Evolutionary conservation across 1,140 invertebrate species (phyloP).

Genomic region (Listronotus bonariensis): DNA sequence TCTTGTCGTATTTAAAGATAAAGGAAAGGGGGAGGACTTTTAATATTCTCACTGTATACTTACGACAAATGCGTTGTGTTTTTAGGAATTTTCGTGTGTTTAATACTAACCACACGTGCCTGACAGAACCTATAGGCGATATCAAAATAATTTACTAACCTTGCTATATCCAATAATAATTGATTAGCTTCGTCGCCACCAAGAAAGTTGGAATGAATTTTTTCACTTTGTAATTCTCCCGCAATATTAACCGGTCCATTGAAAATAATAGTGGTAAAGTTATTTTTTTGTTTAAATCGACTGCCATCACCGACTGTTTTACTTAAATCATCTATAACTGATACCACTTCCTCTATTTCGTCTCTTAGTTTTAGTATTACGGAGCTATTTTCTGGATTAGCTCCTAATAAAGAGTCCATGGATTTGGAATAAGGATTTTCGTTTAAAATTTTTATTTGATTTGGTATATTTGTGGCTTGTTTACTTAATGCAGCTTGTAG

Average conservation of each 20-base stretch:
- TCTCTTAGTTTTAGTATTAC: neutral
- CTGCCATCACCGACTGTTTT: constrained; percentile 43
- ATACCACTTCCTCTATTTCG: constrained; percentile 8
- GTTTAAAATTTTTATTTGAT: neutral
- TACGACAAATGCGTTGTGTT: too few relatives aligned
- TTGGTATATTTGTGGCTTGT: too few relatives aligned
- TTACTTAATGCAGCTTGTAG: neutral
- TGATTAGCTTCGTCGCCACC: constrained; percentile 38
- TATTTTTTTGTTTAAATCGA: neutral
- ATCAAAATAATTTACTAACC: constrained; percentile 26
- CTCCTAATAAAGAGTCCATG: neutral
- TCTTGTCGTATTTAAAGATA: too few relatives aligned
- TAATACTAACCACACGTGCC: too few relatives aligned
- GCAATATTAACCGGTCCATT: constrained; percentile 47
- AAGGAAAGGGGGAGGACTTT: too few relatives aligned
- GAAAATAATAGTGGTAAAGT: constrained; percentile 43
- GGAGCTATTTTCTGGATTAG: neutral
- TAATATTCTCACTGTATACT: too few relatives aligned
- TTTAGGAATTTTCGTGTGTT: too few relatives aligned
- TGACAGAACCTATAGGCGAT: too few relatives aligned
- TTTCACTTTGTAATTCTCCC: constrained; percentile 38
- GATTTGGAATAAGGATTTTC: neutral
- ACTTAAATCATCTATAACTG: constrained; percentile 42
- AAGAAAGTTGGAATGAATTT: constrained; percentile 39
- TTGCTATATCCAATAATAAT: constrained; percentile 41